These are phyloP conservation scores for Dunckerocampus dactyliophorus DNA, from an alignment of 2,113 vertebrate species.

Conservation along the genomic window DNA sequence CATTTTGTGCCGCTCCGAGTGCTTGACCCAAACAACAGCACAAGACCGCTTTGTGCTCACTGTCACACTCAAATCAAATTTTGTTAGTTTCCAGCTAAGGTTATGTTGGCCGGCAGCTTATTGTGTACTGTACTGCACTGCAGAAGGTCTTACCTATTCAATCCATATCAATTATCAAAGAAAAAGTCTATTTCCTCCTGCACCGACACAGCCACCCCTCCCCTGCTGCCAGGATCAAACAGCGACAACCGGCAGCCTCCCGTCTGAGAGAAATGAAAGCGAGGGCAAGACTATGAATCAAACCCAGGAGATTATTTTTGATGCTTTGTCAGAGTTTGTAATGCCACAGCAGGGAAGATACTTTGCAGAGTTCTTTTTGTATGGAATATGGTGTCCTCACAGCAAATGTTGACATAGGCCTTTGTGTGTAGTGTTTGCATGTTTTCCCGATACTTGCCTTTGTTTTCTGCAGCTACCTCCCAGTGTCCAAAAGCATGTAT, in stretches of 20 bases:
- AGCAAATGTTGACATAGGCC: not conserved
- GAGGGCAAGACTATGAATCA: conserved; percentile 19
- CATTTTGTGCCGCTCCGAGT: not conserved
- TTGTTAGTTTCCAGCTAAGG: conserved; percentile 14
- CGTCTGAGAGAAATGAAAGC: conserved; percentile 33
- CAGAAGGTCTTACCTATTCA: conserved; percentile 33
- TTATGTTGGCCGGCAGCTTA: conserved; percentile 12
- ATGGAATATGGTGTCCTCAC: not conserved
- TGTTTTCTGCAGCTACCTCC: too few relatives aligned
- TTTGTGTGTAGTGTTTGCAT: not conserved
- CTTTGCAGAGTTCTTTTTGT: conserved; percentile 44
- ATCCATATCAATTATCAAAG: conserved; percentile 50
- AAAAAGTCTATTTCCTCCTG: conserved; percentile 21
- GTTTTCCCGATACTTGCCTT: not conserved
- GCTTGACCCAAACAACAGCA: not conserved
- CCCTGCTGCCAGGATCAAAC: conserved; percentile 15
- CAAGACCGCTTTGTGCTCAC: not conserved
- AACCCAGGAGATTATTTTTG: conserved; percentile 16
- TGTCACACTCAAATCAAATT: not conserved
- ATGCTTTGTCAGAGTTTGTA: conserved; percentile 16
- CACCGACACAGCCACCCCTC: not conserved
- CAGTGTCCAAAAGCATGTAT: too few relatives aligned
- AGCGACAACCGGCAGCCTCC: conserved; percentile 17
- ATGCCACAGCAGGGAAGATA: conserved; percentile 28
- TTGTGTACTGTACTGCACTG: conserved; percentile 1